Base-by-base conservation (phyloP, 2,888 invertebrate genomes). In the Latrodectus elegans region DNA sequence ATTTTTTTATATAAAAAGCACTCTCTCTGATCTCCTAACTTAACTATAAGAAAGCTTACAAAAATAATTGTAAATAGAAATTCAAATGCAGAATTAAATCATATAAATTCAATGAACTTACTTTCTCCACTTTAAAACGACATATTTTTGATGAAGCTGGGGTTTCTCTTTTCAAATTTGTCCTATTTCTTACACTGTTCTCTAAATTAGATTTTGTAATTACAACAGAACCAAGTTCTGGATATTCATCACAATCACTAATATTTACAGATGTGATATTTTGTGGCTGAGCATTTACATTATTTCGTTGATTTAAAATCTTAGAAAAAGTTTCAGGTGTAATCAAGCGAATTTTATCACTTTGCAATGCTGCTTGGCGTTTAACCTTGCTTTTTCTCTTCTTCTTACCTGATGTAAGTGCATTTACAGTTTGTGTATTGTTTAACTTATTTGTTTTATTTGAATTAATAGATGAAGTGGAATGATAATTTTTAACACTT, bases 301-400 rank as follows among this genome's bases (percentile, higher is more conserved):
- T 15, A 65, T 38, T 86, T n/a, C 65, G n/a, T 49, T 80, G 85
- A 15, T 53, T 76, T 8, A 75, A 17, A 53, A 86, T 86, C 64
- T 64, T 86, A 4, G 75, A 76, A 86, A 76, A 80, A n/a, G 68
- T 51, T 72, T 86, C 85, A 65, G 85, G 80, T 4, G 80, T 80
- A 52, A 86, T 70, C n/a, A 86, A n/a, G 2, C 51, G 52, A 38
- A 86, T 52, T 76, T 86, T 86, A 8, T 76, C 80, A 71, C 71
- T 65, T 64, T 75, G 75, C 6, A 80, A 52, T 26, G 80, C 75
- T 14, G 64, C 75, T 49, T 70, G 85, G 8, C 80, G 38, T 72
- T 86, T 86, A 10, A 86, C 38, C 65, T 80, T 86, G 26, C 80
- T 80, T 12, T 81, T 80, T 65, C 80, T 86, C 38, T 86, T 86